phyloP scores from a whole-genome alignment of 2,113 vertebrate genomes.

The Syngnathus scovelli region DNA sequence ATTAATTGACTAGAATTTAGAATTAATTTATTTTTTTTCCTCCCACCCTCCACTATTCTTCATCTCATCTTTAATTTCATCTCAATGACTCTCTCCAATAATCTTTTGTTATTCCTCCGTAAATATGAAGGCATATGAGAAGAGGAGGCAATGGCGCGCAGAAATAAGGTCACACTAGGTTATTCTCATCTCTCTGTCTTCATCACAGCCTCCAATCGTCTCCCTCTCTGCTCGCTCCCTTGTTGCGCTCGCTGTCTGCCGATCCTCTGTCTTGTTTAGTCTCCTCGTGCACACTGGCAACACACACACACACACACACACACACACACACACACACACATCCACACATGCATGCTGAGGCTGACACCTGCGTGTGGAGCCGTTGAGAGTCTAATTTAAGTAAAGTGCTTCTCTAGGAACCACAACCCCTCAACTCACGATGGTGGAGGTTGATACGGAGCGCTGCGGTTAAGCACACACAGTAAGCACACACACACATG shows the following conservation, averaged over 20 bases:
- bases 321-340: no score
- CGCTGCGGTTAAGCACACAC: constrained; percentile 39
- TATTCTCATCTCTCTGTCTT: constrained; percentile 48
- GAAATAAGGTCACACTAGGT: constrained; percentile 59
- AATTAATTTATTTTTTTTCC: constrained; percentile 23
- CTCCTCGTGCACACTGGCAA: constrained; percentile 17
- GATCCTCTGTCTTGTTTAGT: constrained; percentile 49
- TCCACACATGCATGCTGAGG: constrained; percentile 26
- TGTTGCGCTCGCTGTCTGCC: constrained; percentile 44
- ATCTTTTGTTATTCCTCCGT: constrained; percentile 53
- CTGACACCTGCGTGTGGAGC: constrained; percentile 62
- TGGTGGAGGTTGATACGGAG: constrained; percentile 53
- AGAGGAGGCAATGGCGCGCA: constrained; percentile 34
- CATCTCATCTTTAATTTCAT: constrained; percentile 9
- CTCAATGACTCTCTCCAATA: constrained; percentile 47
- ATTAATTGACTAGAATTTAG: neutral
- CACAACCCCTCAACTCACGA: constrained; percentile 58
- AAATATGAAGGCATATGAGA: constrained; percentile 61
- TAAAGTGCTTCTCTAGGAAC: constrained; percentile 69
- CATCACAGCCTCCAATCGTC: constrained; percentile 8
- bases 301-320: neutral
- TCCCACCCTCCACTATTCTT: constrained; percentile 1
- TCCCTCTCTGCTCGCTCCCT: constrained; percentile 26
- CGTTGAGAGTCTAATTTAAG: constrained; percentile 71
- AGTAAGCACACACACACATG: constrained; percentile 11